These are phyloP conservation scores for Turnix velox DNA, from an alignment of 2,113 vertebrate species.

Conservation along the genomic window DNA sequence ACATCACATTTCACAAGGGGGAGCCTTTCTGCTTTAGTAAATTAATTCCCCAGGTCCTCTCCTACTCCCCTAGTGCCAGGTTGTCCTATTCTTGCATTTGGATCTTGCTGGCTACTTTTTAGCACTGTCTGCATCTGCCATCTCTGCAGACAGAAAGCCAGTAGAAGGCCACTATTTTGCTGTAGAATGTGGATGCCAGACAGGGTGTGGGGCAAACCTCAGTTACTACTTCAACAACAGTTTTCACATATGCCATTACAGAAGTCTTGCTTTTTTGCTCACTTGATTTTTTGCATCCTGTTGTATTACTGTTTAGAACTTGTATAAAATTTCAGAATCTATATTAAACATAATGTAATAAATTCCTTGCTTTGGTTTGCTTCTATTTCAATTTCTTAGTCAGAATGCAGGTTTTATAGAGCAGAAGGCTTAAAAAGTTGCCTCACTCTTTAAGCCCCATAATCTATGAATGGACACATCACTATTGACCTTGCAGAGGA, in stretches of 20 bases:
- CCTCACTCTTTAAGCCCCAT: background rate
- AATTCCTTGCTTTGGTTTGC: background rate
- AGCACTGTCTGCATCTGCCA: background rate
- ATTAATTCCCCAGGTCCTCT: background rate
- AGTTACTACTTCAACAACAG: background rate
- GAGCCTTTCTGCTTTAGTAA: conserved; percentile 24
- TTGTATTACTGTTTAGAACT: background rate
- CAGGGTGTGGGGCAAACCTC: accelerated
- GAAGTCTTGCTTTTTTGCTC: background rate
- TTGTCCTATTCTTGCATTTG: background rate
- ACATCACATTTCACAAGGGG: conserved; percentile 1
- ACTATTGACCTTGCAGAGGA: background rate
- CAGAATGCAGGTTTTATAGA: background rate
- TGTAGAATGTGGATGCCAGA: background rate
- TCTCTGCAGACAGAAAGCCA: background rate
- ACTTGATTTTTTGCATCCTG: background rate
- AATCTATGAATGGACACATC: background rate
- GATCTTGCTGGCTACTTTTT: background rate
- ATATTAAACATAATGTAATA: background rate
- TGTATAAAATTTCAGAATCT: background rate
- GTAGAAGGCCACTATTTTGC: background rate
- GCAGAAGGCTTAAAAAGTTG: background rate
- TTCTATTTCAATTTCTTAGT: background rate
- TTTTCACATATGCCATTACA: background rate
- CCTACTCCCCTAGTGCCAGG: background rate